These are phyloP conservation scores for Chelonoidis abingdonii DNA, from an alignment of 2,113 vertebrate genomes.

Conservation along the genomic window DNA sequence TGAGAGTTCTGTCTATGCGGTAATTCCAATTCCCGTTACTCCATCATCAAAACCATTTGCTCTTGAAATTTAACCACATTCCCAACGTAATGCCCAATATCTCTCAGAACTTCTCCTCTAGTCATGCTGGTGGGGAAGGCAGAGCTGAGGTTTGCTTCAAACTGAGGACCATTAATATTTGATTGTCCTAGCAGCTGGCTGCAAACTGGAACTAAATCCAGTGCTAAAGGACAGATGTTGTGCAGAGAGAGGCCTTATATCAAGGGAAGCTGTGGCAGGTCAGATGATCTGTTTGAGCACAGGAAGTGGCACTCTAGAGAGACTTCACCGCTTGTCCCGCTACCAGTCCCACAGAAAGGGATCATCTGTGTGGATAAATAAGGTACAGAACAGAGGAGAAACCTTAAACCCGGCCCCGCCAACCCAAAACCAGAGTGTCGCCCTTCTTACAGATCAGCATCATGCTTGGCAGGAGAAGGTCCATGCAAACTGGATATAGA, in stretches of 20 bases:
- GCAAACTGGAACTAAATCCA: slow-evolving; percentile 28
- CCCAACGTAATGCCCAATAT: background rate
- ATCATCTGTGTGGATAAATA: background rate
- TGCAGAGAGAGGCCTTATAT: background rate
- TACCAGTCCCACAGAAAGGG: background rate
- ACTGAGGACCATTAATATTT: slow-evolving; percentile 6
- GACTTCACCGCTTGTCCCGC: background rate
- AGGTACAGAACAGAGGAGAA: background rate
- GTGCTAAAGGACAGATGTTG: slow-evolving; percentile 18
- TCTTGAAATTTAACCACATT: background rate
- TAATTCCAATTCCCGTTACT: background rate
- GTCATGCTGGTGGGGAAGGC: background rate
- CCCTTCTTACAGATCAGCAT: background rate
- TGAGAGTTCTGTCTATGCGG: background rate
- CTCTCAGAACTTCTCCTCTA: background rate
- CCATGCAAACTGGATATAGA: rapidly evolving
- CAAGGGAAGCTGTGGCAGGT: background rate
- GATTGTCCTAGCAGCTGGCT: slow-evolving; percentile 42
- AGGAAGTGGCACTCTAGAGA: background rate
- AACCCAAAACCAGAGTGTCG: background rate
- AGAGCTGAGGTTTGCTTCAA: background rate
- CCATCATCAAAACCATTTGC: background rate
- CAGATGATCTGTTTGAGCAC: background rate
- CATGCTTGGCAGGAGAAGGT: background rate
- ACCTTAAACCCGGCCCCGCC: background rate